Evolutionary conservation across 2,888 invertebrate species (phyloP), one percentile per base, ranked within the genome.

Genomic region (Aspidiotus rigidus): DNA sequence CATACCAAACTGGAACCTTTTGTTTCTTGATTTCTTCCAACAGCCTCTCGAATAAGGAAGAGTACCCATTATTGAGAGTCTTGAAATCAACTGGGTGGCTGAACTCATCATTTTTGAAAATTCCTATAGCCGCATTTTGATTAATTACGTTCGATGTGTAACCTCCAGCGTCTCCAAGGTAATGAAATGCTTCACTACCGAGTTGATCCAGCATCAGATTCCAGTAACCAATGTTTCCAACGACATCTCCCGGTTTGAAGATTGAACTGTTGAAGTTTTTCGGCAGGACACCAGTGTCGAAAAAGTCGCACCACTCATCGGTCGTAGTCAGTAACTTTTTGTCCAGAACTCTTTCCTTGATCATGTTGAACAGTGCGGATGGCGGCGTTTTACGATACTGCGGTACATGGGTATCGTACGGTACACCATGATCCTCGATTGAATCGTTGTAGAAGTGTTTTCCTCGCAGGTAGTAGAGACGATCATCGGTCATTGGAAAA

Each of bases 151-250:
- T 53, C 13, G 53, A 11, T 53, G 53, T 53, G 5, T 53, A 53
- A 5, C 53, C 53, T 53, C 53, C 53, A 5, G 53, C 53, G 5
- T 53, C 53, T 5, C 2, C 53, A 11, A 53, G 2, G 53, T 53
- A 53, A 13, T 53, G 53, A 5, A 53, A 53, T n/a, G 53, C 53
- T 53, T 53, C 53, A n/a, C 53, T 53, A 5, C 53, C 53, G 1
- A 53, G 53, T n/a, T 53, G 53, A 53, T 53, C 53, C 53, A 53
- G 11, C 53, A 53, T 3, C 53, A 53, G 53, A 53, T 53, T 53
- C 53, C 53, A 53, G 53, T 53, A 53, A 5, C 53, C 53, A 13
- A 53, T 53, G 53, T 53, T 53, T 53, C 53, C 53, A 5, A 53
- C 15, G 3, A 53, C 2, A 53, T 53, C 53, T 53, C 53, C 53